phyloP scores from a whole-genome alignment of 2,113 vertebrate species.

The Neoarius graeffei region DNA sequence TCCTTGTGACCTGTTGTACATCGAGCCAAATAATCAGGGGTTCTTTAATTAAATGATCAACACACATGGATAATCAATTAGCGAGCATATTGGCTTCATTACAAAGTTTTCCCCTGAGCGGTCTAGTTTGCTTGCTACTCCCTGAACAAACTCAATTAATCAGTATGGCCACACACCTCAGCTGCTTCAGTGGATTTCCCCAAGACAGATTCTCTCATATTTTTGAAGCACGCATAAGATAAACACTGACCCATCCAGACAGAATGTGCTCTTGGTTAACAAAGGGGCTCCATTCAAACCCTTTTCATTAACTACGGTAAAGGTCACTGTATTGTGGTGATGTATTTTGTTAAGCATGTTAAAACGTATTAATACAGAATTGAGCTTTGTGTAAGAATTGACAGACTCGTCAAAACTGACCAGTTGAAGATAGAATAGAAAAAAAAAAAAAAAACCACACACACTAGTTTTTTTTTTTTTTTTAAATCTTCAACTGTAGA shows the following conservation, averaged over 20 bases:
- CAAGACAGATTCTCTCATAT: constrained; percentile 9
- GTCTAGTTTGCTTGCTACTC: constrained; percentile 18
- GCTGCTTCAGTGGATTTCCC: neutral
- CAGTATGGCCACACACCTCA: constrained; percentile 20
- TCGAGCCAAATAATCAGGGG: neutral
- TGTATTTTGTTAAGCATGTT: constrained; percentile 25
- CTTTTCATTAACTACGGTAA: constrained; percentile 17
- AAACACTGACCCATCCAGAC: constrained; percentile 26
- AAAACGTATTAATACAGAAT: neutral
- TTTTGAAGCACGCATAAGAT: constrained; percentile 26
- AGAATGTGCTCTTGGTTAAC: constrained; percentile 19
- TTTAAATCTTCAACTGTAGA: neutral
- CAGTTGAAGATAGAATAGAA: neutral
- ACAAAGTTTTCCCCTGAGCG: constrained; percentile 20
- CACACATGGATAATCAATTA: constrained; percentile 45
- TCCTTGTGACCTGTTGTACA: neutral
- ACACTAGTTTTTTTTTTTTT: neutral
- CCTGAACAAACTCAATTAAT: constrained; percentile 43
- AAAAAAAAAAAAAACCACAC: too few relatives aligned
- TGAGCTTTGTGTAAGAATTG: neutral
- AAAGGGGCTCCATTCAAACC: constrained; percentile 2
- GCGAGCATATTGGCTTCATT: constrained; percentile 16
- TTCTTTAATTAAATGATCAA: constrained; percentile 20
- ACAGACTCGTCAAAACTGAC: neutral
- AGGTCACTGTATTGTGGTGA: neutral